phyloP scores from a whole-genome alignment of 1,140 invertebrate species.

The Drosophila cardini region DNA sequence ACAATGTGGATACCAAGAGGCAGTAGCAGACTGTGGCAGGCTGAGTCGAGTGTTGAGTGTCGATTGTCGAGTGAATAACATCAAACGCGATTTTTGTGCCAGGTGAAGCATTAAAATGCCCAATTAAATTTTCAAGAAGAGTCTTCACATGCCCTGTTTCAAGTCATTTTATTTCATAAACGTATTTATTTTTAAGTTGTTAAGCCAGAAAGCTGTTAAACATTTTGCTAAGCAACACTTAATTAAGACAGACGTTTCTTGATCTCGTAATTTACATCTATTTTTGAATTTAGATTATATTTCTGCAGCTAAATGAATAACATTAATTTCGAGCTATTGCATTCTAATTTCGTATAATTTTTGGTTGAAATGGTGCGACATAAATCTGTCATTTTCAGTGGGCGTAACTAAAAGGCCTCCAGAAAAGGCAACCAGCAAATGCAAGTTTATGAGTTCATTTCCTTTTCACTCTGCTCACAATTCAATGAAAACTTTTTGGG shows the following conservation, averaged over 20 bases:
- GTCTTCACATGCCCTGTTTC: conserved; percentile 17
- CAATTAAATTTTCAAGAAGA: conserved; percentile 62
- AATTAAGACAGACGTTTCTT: too few species aligned
- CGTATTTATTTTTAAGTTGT: conserved; percentile 3
- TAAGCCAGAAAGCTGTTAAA: background rate
- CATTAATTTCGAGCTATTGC: background rate
- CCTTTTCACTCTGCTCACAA: background rate
- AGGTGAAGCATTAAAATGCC: conserved; percentile 79
- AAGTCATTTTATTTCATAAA: conserved; percentile 22
- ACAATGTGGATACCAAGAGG: background rate
- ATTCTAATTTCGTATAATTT: background rate
- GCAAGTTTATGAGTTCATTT: conserved; percentile 39
- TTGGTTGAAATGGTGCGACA: background rate
- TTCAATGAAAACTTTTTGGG: conserved; percentile 29
- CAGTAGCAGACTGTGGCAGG: background rate
- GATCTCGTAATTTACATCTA: background rate
- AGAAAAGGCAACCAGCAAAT: conserved; percentile 1
- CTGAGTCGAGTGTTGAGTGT: background rate
- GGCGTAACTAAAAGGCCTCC: background rate
- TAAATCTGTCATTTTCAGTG: conserved; percentile 23
- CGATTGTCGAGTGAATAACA: conserved; percentile 36
- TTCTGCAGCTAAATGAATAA: background rate
- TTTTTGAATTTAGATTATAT: background rate
- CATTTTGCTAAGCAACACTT: too few species aligned
- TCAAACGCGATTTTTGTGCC: conserved; percentile 67